Percentiles rank a stretch among this genome's conserved stretches.
Evolutionary conservation across 2,888 invertebrate genomes (phyloP).

Genomic region (Biston betularia): DNA sequence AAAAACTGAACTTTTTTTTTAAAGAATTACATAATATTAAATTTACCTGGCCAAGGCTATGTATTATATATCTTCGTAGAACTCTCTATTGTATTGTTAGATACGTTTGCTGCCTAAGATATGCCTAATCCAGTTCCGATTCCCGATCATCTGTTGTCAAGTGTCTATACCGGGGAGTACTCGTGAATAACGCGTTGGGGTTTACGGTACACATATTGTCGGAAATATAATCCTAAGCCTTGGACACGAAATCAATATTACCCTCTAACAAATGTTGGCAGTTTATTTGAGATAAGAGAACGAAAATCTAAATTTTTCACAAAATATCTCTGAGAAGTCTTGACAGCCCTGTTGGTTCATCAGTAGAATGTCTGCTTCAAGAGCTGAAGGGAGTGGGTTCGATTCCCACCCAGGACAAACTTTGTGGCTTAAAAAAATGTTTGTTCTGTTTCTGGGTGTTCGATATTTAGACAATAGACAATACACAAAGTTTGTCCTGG

Average conservation of each 20-base stretch:
- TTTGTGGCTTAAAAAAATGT: no score
- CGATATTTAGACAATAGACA: no score
- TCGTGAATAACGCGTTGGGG: conserved; percentile 8
- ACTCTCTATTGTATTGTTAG: background rate
- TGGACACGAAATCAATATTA: conserved; percentile 8
- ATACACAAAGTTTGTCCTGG: no score
- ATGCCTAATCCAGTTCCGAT: conserved; percentile 1
- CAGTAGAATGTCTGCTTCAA: no score
- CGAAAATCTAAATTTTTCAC: background rate
- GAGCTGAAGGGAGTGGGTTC: no score
- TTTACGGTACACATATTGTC: conserved; percentile 18
- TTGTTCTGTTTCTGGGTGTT: no score
- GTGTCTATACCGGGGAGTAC: background rate
- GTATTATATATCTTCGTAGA: background rate
- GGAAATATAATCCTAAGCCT: conserved; percentile 9
- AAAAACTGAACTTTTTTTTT: no score
- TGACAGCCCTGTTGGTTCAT: no score
- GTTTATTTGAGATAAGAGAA: background rate
- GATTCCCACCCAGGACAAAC: no score
- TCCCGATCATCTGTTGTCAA: conserved; percentile 1
- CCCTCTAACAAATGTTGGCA: background rate
- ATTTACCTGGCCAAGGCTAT: no score
- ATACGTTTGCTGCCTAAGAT: background rate
- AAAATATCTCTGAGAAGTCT: no score
- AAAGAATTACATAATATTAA: no score